Percentiles rank a stretch among this genome's conserved stretches.
Conservation (phyloP, 2,888 invertebrate genomes). For the Andrena trimmerana region DNA sequence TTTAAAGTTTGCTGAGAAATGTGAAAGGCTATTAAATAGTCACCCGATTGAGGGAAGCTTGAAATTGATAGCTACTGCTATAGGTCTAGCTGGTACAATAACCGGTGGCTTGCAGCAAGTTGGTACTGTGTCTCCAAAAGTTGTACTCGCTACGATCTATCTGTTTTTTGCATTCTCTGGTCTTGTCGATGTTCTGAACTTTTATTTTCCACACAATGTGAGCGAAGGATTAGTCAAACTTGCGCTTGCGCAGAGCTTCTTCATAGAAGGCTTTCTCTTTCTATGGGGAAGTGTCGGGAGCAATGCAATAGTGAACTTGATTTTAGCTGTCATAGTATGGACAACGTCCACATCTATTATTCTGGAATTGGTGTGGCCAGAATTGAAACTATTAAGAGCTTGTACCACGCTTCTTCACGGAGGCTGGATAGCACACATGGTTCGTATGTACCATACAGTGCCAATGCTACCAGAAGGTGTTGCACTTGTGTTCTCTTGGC, state of each 20-base stretch:
- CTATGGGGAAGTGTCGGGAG: slow-evolving; percentile 70
- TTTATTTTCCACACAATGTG: slow-evolving; percentile 82
- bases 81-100: slow-evolving; percentile 79
- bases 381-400: slow-evolving; percentile 77
- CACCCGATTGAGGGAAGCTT: slow-evolving; percentile 80
- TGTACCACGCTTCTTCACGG: slow-evolving; percentile 79
- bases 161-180: slow-evolving; percentile 84
- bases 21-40: slow-evolving; percentile 69
- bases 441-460: slow-evolving; percentile 71
- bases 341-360: slow-evolving; percentile 74
- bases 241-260: slow-evolving; percentile 82
- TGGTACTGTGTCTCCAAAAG: slow-evolving; percentile 77
- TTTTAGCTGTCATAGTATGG: slow-evolving; percentile 78
- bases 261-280: slow-evolving; percentile 83
- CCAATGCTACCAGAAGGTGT: slow-evolving; percentile 45
- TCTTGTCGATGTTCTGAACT: slow-evolving; percentile 82
- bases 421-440: slow-evolving; percentile 80
- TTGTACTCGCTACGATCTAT: slow-evolving; percentile 83
- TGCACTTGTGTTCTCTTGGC: slow-evolving; percentile 77
- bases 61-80: slow-evolving; percentile 79
- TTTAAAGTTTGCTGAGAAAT: slow-evolving; percentile 67
- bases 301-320: slow-evolving; percentile 66
- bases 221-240: slow-evolving; percentile 82
- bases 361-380: slow-evolving; percentile 80
- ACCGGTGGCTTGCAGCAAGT: slow-evolving; percentile 73